Percentiles rank a stretch among this genome's conserved stretches.
Evolutionary conservation across 1,140 invertebrate genomes (phyloP).

Genomic region (Papilio aristodemus): DNA sequence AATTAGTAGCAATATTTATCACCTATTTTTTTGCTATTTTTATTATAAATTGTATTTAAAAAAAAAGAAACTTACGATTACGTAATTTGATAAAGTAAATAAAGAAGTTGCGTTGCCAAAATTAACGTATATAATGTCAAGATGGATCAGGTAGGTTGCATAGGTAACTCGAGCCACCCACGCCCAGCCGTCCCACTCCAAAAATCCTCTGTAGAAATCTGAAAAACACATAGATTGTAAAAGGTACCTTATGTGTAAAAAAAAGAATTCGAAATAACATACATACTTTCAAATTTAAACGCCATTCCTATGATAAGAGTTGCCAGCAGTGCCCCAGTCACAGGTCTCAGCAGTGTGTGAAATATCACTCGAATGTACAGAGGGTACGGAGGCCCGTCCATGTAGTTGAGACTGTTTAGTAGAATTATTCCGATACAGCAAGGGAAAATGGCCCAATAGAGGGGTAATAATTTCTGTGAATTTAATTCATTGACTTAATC

Average conservation of each 20-base stretch:
- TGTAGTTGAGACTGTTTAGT: conserved; percentile 39
- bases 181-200: conserved; percentile 41
- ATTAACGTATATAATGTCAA: not conserved
- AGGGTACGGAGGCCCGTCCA: conserved; percentile 34
- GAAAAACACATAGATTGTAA: conserved; percentile 27
- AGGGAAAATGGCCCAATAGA: conserved; percentile 38
- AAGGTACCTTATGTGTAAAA: too few species aligned
- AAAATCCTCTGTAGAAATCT: conserved; percentile 37
- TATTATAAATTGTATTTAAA: not conserved
- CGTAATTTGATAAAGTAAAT: not conserved
- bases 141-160: not conserved
- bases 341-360: conserved; percentile 36
- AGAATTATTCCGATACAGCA: conserved; percentile 23
- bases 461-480: conserved; percentile 38
- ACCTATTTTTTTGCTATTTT: not conserved
- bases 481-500: not conserved
- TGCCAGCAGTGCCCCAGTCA: conserved; percentile 32
- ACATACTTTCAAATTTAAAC: conserved; percentile 49
- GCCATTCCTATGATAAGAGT: conserved; percentile 36
- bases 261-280: not conserved
- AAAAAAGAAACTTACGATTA: not conserved
- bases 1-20: too few species aligned
- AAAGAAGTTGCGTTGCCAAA: not conserved
- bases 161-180: conserved; percentile 6
- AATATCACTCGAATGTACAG: conserved; percentile 36